Percentiles rank a stretch among this genome's conserved stretches.
Conservation (phyloP, 2,888 invertebrate genomes). For the Scaptomyza tumidula region DNA sequence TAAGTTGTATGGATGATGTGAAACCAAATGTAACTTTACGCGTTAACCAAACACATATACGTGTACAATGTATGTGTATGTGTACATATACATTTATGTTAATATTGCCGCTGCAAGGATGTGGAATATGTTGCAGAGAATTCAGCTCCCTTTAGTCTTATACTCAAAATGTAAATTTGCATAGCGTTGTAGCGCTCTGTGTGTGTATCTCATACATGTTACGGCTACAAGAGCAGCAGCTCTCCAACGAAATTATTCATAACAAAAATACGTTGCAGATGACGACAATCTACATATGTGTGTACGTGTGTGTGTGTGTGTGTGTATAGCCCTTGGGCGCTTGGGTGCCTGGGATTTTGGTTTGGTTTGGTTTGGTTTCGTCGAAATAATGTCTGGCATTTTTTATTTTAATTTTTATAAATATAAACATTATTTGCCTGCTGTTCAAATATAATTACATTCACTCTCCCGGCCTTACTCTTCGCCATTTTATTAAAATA, state of each 20-base stretch:
- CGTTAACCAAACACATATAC: not conserved
- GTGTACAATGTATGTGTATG: constrained; percentile 1
- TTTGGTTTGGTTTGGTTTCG: constrained; percentile 14
- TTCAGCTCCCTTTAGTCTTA: constrained; percentile 46
- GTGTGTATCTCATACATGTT: constrained; percentile 6
- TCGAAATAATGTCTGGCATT: constrained; percentile 20
- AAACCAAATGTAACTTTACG: constrained; percentile 63
- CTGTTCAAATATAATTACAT: constrained; percentile 74
- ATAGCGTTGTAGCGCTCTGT: constrained; percentile 68
- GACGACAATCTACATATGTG: constrained; percentile 23
- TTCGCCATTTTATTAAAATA: constrained; percentile 68
- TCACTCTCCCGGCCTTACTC: constrained; percentile 40
- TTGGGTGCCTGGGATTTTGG: constrained; percentile 5
- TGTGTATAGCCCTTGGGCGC: constrained; percentile 9
- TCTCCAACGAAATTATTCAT: constrained; percentile 22
- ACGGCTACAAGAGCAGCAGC: constrained; percentile 11
- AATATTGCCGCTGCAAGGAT: constrained; percentile 41
- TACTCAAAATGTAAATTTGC: constrained; percentile 67
- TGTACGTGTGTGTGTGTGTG: not conserved
- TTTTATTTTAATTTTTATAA: constrained; percentile 73
- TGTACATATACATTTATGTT: constrained; percentile 33
- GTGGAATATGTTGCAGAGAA: constrained; percentile 9
- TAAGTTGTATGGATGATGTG: constrained; percentile 6
- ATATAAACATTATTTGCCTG: constrained; percentile 74
- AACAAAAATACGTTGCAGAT: constrained; percentile 42